These are phyloP conservation scores for Drosophila littoralis DNA, from an alignment of 1,140 invertebrate species.

Conservation along the genomic window DNA sequence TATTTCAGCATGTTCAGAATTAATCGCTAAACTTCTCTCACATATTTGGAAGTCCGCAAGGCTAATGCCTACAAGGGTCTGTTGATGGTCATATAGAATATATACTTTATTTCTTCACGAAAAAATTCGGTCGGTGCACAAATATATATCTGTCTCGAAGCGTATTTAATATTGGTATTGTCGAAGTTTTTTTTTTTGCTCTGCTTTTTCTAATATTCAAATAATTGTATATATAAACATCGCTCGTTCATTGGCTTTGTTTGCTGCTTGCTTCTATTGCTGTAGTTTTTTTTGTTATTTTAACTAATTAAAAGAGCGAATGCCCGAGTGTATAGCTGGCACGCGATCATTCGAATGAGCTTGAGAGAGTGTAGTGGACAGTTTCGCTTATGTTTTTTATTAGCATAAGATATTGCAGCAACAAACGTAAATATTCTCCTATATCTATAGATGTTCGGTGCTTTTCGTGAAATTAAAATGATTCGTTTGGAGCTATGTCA, in stretches of 20 bases:
- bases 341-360: constrained; percentile 10
- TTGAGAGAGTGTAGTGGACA: constrained; percentile 40
- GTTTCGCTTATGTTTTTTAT: constrained; percentile 69
- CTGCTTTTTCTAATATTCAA: constrained; percentile 8
- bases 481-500: constrained; percentile 35
- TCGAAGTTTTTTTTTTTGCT: not conserved
- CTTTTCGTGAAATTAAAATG: constrained; percentile 36
- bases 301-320: constrained; percentile 36
- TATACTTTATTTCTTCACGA: too few species aligned
- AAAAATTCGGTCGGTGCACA: too few species aligned
- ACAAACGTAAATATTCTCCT: constrained; percentile 9
- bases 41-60: too few species aligned
- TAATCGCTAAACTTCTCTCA: too few species aligned
- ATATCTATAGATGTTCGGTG: constrained; percentile 14
- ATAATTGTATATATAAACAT: constrained; percentile 22
- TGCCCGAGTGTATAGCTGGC: constrained; percentile 11
- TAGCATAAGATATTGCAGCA: constrained; percentile 74
- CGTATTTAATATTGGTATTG: not conserved
- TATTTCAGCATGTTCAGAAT: too few species aligned
- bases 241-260: constrained; percentile 1
- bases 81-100: too few species aligned
- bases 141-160: not conserved
- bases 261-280: constrained; percentile 12
- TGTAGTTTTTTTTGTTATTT: constrained; percentile 28
- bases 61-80: too few species aligned